These are phyloP conservation scores for Phalanger gymnotis DNA, from an alignment of 2,797 vertebrate genomes.

Conservation along the genomic window DNA sequence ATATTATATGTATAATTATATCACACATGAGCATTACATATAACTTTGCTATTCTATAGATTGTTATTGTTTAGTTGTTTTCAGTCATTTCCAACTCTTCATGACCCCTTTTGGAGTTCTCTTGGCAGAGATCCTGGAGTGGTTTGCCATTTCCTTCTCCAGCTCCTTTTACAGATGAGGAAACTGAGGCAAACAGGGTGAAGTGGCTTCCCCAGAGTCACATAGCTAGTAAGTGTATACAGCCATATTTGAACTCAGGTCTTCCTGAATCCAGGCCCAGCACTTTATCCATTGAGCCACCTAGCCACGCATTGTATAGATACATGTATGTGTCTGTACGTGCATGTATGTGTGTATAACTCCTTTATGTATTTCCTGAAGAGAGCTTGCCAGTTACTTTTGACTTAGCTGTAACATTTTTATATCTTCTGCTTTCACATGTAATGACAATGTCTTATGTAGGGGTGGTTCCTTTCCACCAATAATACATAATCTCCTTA, in stretches of 20 bases:
- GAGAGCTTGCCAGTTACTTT: not conserved
- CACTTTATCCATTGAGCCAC: no score
- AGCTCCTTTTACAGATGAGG: not conserved
- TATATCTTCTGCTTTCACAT: not conserved
- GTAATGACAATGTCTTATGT: not conserved
- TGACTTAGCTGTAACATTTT: not conserved
- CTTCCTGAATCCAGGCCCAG: not conserved
- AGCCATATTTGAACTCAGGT: not conserved
- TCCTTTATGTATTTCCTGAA: not conserved
- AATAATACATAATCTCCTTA: not conserved
- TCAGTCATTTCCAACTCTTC: not conserved
- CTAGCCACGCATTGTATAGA: not conserved
- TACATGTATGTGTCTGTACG: not conserved
- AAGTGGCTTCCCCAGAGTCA: not conserved
- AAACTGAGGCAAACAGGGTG: not conserved
- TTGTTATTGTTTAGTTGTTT: not conserved
- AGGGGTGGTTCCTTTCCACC: not conserved
- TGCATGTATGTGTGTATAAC: not conserved
- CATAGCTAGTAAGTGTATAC: not conserved
- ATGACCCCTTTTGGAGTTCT: not conserved
- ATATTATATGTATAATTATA: not conserved
- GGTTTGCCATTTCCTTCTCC: not conserved
- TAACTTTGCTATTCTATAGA: not conserved
- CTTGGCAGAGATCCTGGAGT: not conserved
- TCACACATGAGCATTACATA: not conserved